phyloP scores from a whole-genome alignment of 2,888 invertebrate species.

The Uloborus plumipes region DNA sequence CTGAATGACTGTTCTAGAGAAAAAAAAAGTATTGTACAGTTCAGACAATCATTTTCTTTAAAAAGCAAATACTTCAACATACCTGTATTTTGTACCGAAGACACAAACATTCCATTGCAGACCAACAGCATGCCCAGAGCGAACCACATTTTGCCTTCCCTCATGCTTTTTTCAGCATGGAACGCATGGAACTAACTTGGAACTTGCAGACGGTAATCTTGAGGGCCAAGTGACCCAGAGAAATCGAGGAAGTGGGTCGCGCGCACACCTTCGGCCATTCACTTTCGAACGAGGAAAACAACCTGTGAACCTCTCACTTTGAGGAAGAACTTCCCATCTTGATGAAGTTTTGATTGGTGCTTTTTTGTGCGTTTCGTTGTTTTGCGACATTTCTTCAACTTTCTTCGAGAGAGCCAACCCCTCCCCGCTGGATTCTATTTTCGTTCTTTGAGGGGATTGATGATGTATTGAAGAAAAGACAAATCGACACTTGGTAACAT shows the following conservation, averaged over 20 bases:
- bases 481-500: too few relatives aligned
- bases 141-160: constrained; percentile 15
- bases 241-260: constrained; percentile 43
- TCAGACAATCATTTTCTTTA: too few relatives aligned
- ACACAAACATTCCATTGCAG: constrained; percentile 15
- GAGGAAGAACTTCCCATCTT: constrained; percentile 40
- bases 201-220: constrained; percentile 9
- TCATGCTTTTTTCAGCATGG: constrained; percentile 25
- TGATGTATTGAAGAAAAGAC: too few relatives aligned
- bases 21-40: too few relatives aligned
- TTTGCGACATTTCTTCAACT: constrained; percentile 24
- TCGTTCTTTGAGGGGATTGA: too few relatives aligned
- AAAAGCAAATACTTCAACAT: background rate
- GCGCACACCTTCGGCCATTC: constrained; percentile 39
- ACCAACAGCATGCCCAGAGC: constrained; percentile 18
- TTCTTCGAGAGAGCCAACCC: too few relatives aligned
- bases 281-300: constrained; percentile 56
- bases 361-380: constrained; percentile 27
- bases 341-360: constrained; percentile 15
- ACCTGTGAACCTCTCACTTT: constrained; percentile 20
- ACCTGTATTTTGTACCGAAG: constrained; percentile 12
- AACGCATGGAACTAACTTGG: constrained; percentile 23
- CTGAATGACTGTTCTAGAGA: too few relatives aligned
- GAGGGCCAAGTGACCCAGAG: constrained; percentile 40
- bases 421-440: too few relatives aligned